Conservation (phyloP, 2,888 invertebrate species). For the Archips crataeganus region DNA sequence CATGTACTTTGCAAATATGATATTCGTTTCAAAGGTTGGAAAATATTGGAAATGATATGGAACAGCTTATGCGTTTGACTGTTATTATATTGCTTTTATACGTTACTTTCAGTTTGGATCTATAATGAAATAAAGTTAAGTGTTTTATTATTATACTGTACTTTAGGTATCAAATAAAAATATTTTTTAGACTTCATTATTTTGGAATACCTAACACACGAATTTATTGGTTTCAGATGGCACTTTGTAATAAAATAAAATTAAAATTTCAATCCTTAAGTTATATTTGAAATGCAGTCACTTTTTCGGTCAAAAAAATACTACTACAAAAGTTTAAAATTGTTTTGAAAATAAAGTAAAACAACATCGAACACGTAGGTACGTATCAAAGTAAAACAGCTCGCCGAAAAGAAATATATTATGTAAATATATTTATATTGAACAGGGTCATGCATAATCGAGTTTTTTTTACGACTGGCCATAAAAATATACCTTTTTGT, state of each 20-base stretch:
- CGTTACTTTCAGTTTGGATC: conserved; percentile 17
- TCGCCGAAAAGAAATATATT: conserved; percentile 25
- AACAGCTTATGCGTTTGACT: conserved; percentile 13
- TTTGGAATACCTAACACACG: not conserved
- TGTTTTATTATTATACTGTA: too few relatives aligned
- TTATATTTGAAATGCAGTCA: too few relatives aligned
- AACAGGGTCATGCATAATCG: conserved; percentile 38
- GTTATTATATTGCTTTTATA: conserved; percentile 1
- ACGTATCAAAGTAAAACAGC: conserved; percentile 20
- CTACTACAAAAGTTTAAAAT: too few relatives aligned
- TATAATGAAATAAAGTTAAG: not conserved
- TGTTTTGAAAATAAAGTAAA: not conserved
- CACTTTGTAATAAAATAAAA: not conserved
- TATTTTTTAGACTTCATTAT: not conserved
- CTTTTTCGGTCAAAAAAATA: too few relatives aligned
- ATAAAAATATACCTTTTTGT: conserved; percentile 31
- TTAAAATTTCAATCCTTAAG: too few relatives aligned
- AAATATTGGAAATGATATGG: conserved; percentile 36
- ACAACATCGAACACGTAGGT: not conserved
- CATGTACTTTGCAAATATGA: conserved; percentile 38
- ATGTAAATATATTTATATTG: conserved; percentile 31
- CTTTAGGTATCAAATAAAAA: too few relatives aligned
- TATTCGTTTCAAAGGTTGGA: conserved; percentile 23
- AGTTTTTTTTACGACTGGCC: conserved; percentile 30
- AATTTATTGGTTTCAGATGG: not conserved